These are phyloP conservation scores for Volucella bombylans DNA, from an alignment of 2,888 invertebrate species.

Conservation along the genomic window DNA sequence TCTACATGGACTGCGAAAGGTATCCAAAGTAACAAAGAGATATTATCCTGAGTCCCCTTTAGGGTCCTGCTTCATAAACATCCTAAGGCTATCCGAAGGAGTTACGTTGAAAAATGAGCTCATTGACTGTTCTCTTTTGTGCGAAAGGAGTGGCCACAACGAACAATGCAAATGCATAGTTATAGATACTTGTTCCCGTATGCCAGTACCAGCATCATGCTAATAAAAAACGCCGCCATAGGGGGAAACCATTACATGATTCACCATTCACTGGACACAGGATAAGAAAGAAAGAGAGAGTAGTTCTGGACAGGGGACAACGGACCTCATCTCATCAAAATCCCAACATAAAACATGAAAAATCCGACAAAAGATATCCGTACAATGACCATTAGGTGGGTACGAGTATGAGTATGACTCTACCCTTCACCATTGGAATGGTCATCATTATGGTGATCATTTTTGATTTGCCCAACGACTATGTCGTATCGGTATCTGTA, in stretches of 20 bases:
- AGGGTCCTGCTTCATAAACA: slow-evolving; percentile 69
- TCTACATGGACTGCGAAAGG: no score
- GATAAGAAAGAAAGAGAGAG: background rate
- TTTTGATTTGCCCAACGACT: slow-evolving; percentile 63
- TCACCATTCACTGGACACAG: background rate
- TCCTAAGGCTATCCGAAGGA: slow-evolving; percentile 55
- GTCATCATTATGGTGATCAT: slow-evolving; percentile 68
- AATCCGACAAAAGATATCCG: slow-evolving; percentile 38
- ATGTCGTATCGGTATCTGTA: background rate
- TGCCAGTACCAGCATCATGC: slow-evolving; percentile 24
- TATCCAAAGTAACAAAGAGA: slow-evolving; percentile 20
- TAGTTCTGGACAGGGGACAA: no score
- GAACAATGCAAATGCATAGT: slow-evolving; percentile 62
- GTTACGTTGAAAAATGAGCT: slow-evolving; percentile 68
- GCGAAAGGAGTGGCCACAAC: slow-evolving; percentile 47
- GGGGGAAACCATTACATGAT: slow-evolving; percentile 48
- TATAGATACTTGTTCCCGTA: no score
- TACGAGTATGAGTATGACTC: no score
- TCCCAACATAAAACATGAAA: slow-evolving; percentile 59
- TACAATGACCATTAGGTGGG: no score
- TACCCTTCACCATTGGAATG: slow-evolving; percentile 27
- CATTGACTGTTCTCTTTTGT: slow-evolving; percentile 49
- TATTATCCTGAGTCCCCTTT: slow-evolving; percentile 59
- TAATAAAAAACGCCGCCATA: slow-evolving; percentile 44
- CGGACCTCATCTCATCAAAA: slow-evolving; percentile 53